Evolutionary conservation across 2,113 vertebrate species (phyloP).

Genomic region (Trinectes maculatus): DNA sequence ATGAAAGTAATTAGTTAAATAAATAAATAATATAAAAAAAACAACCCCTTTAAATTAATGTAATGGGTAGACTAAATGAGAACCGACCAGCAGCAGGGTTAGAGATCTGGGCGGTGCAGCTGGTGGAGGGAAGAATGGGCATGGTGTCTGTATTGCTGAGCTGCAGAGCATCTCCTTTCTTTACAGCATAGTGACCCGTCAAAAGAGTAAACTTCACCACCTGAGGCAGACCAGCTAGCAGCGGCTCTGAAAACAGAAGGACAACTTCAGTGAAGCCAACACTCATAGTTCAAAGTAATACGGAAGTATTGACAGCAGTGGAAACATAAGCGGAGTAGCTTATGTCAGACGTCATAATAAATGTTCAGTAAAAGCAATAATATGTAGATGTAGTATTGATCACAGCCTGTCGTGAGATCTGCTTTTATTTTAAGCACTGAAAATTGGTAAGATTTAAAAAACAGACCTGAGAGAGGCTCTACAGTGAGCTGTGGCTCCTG

Average conservation of each 20-base stretch:
- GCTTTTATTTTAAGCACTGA: too few species aligned
- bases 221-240: slow-evolving; percentile 96
- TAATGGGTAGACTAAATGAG: neutral
- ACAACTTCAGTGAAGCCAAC: neutral
- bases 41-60: neutral
- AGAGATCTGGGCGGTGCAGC: slow-evolving; percentile 86
- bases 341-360: neutral
- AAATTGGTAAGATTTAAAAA: too few species aligned
- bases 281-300: neutral
- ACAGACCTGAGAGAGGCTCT: slow-evolving; percentile 91
- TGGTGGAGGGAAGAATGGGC: slow-evolving; percentile 85
- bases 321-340: too few species aligned
- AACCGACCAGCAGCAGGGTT: slow-evolving; percentile 82
- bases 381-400: neutral
- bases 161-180: slow-evolving; percentile 92
- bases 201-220: slow-evolving; percentile 92
- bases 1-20: too few species aligned
- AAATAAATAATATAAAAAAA: neutral
- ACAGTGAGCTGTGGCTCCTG: slow-evolving; percentile 97
- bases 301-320: neutral
- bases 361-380: neutral
- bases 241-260: slow-evolving; percentile 83
- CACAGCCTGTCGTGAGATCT: neutral
- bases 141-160: slow-evolving; percentile 91
- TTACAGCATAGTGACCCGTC: slow-evolving; percentile 92